Percentiles rank a stretch among this genome's conserved stretches.
phyloP scores from a whole-genome alignment of 2,797 vertebrate genomes.

The Xenops minutus region DNA sequence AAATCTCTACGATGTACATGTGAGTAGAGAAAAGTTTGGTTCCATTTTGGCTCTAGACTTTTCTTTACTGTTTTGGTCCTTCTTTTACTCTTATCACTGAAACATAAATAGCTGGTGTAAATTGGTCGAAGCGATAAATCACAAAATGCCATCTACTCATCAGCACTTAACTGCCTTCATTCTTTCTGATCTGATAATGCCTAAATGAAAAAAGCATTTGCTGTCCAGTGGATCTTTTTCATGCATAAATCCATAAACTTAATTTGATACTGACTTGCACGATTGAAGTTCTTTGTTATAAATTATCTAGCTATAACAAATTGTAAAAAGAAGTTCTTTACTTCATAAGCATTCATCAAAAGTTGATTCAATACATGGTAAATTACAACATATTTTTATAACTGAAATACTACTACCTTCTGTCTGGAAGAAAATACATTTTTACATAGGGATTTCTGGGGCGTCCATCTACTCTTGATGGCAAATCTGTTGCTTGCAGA shows the following conservation, averaged over 20 bases:
- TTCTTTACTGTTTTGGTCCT: constrained; percentile 95
- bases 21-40: constrained; percentile 93
- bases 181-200: not conserved
- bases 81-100: constrained; percentile 94
- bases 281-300: not conserved
- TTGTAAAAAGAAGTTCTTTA: not conserved
- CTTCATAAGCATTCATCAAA: not conserved
- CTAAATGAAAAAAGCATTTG: not conserved
- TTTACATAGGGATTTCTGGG: constrained; percentile 97
- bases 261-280: not conserved
- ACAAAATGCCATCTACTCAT: constrained; percentile 16
- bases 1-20: constrained; percentile 95
- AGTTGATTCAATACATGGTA: not conserved
- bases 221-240: not conserved
- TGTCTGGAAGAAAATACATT: constrained; percentile 98
- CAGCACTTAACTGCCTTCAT: not conserved
- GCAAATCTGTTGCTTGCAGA: constrained; percentile 95
- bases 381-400: not conserved
- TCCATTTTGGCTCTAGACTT: constrained; percentile 93
- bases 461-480: constrained; percentile 87
- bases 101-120: constrained; percentile 53
- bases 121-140: constrained; percentile 9
- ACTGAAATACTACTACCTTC: constrained; percentile 80
- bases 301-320: not conserved
- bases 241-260: not conserved